A percentile compares a stretch with the other conserved stretches of the same genome.
phyloP scores from a whole-genome alignment of 2,113 vertebrate genomes.

The Petaurus breviceps region DNA sequence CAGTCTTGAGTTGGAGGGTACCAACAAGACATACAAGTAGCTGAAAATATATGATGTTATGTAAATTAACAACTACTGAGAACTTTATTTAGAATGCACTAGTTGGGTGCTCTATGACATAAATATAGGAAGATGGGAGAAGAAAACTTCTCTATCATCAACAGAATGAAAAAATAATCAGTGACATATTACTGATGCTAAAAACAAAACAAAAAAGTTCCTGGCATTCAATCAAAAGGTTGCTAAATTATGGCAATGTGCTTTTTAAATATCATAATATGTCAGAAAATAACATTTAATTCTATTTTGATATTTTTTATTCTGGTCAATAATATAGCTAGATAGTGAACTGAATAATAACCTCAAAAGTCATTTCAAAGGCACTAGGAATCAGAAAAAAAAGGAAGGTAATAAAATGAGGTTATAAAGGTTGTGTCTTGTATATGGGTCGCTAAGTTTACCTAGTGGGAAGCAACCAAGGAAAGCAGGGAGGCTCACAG shows the following conservation, averaged over 20 bases:
- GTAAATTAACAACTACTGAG: background rate
- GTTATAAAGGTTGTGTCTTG: background rate
- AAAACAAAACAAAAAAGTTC: background rate
- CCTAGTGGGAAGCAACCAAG: background rate
- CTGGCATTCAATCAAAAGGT: background rate
- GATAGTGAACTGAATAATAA: background rate
- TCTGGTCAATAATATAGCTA: background rate
- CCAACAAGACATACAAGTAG: background rate
- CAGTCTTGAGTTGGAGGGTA: background rate
- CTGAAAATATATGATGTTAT: background rate
- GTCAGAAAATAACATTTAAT: background rate
- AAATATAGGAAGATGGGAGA: background rate
- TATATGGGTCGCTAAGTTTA: background rate
- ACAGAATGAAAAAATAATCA: background rate
- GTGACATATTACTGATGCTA: background rate
- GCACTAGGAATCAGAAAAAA: background rate
- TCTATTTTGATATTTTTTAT: background rate
- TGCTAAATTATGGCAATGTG: background rate
- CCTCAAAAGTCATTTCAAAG: background rate
- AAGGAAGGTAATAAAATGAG: conserved; percentile 21
- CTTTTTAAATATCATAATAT: background rate
- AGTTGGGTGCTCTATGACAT: background rate
- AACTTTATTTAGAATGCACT: conserved; percentile 33
- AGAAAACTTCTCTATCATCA: background rate
- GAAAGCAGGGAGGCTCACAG: background rate